A percentile compares a stretch with the other conserved stretches of the same genome.
Conservation (phyloP, 2,888 invertebrate species). For the Oeneis ivallda region DNA sequence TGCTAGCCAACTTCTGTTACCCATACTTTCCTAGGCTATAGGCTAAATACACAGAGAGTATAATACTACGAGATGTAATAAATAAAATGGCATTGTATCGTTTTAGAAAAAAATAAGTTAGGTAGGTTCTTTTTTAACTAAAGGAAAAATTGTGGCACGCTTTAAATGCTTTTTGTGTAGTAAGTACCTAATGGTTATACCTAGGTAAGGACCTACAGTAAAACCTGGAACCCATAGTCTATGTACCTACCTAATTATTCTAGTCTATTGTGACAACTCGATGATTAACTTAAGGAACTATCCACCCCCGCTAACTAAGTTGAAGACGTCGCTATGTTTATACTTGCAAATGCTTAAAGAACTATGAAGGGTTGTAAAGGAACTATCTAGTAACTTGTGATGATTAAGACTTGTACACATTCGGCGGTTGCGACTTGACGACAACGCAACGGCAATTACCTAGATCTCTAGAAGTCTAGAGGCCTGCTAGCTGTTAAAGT, state of each 20-base stretch:
- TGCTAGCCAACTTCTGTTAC: too few species aligned
- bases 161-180: neutral
- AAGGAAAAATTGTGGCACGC: neutral
- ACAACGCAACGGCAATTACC: too few species aligned
- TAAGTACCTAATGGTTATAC: neutral
- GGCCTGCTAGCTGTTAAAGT: too few species aligned
- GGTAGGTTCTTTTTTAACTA: too few species aligned
- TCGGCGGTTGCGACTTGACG: too few species aligned
- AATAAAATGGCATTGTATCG: too few species aligned
- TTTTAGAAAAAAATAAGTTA: too few species aligned
- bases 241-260: constrained; percentile 6
- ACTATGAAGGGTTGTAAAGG: constrained; percentile 27
- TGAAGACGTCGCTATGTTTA: constrained; percentile 33
- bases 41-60: too few species aligned
- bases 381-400: constrained; percentile 40
- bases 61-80: too few species aligned
- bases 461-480: too few species aligned
- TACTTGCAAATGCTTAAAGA: constrained; percentile 38
- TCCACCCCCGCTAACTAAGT: constrained; percentile 25
- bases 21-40: too few species aligned
- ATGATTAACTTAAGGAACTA: constrained; percentile 22
- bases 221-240: neutral
- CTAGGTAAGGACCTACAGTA: neutral
- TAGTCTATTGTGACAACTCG: constrained; percentile 18
- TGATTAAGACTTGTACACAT: constrained; percentile 34